Evolutionary conservation across 2,113 vertebrate species (phyloP), one percentile per base, ranked within the genome.

Genomic region (Syrrhaptes paradoxus): DNA sequence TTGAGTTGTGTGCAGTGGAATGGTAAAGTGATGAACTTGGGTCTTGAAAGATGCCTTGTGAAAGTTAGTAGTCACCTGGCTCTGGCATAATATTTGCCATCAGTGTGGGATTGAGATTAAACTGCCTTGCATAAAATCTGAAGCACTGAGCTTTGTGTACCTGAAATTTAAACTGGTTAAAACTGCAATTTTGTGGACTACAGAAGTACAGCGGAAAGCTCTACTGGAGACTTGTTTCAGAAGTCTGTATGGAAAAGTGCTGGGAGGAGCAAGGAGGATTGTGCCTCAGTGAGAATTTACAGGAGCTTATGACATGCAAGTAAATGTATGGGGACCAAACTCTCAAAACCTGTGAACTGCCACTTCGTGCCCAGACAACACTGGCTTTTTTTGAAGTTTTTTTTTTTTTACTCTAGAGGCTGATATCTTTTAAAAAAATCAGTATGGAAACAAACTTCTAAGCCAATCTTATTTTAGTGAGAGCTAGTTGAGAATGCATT

Each of bases 21-120:
- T 66, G 71, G 71, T 87, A 34, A 82, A 91, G 59, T 94, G 67
- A 55, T 72, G 86, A 95, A 93, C 93, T 3, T 88, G n/a, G 31
- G 63, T 15, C 75, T 83, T 78, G 83, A 90, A 85, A 85, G 77
- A 32, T 48, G 16, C 4, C 0, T 95, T 95, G 91, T 5, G 2
- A 73, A 92, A 94, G 82, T 32, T 31, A 58, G 49, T 70, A 54
- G 31, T 36, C n/a, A 7, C 8, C 51, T 85, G 67, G 58, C 63
- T 73, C 18, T 93, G 74, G 54, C 66, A 59, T 20, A 43, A 6
- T 82, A 5, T 83, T 93, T 96, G 41, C 41, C 28, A 8, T 76
- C 0, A 0, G 15, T 68, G 55, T 65, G 38, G 67, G 38, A 26
- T 4, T 83, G 85, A 66, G 58, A 34, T 91, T 73, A 57, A 93